Conservation (phyloP, 1,140 invertebrate genomes). For the Drosophila tristis region DNA sequence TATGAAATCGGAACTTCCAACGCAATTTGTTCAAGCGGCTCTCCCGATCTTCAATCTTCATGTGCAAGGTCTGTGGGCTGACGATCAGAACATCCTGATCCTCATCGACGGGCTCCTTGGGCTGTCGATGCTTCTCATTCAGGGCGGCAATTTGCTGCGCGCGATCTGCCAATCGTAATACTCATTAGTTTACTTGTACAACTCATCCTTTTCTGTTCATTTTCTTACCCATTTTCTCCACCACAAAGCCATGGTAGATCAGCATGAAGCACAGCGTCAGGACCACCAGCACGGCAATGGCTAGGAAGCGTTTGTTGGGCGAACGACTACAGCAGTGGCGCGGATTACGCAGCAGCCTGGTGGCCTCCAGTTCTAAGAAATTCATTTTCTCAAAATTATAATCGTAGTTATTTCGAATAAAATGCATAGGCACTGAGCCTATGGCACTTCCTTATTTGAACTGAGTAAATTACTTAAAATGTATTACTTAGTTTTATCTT, state of each 20-base stretch:
- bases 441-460: too few relatives aligned
- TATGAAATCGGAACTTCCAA: constrained; percentile 58
- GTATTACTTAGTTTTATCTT: not conserved
- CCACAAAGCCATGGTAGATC: constrained; percentile 68
- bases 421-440: too few relatives aligned
- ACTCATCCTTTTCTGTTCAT: not conserved
- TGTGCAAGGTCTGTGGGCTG: constrained; percentile 49
- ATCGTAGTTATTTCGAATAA: too few relatives aligned
- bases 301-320: constrained; percentile 49
- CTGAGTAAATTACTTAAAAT: too few relatives aligned
- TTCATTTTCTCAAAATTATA: constrained; percentile 6
- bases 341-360: constrained; percentile 28
- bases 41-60: constrained; percentile 44
- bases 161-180: constrained; percentile 28
- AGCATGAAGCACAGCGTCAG: constrained; percentile 56
- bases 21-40: constrained; percentile 56
- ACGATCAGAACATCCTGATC: constrained; percentile 30
- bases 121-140: constrained; percentile 46
- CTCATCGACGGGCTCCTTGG: constrained; percentile 43
- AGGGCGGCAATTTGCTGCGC: constrained; percentile 46
- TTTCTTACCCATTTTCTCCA: constrained; percentile 68
- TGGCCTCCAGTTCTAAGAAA: constrained; percentile 60
- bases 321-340: constrained; percentile 34
- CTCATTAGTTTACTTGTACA: too few relatives aligned
- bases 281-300: constrained; percentile 56